phyloP scores from a whole-genome alignment of 2,797 vertebrate genomes.

The Thaleichthys pacificus region DNA sequence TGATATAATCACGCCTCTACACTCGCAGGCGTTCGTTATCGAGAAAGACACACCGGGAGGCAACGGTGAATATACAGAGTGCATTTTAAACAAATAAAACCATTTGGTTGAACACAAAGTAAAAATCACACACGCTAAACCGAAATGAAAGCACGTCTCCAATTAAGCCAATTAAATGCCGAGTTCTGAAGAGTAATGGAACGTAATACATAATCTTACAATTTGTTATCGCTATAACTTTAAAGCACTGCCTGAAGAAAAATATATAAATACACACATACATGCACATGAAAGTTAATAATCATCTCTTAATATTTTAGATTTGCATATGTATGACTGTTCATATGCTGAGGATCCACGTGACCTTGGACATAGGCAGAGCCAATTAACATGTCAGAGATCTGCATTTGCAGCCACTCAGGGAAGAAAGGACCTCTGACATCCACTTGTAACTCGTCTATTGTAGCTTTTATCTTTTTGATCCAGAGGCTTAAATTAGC shows the following conservation, averaged over 20 bases:
- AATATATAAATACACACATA: neutral
- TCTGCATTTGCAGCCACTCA: neutral
- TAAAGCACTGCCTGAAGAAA: neutral
- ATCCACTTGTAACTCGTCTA: neutral
- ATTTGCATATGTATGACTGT: neutral
- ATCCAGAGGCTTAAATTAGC: too few species aligned
- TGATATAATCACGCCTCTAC: too few species aligned
- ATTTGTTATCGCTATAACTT: too few species aligned
- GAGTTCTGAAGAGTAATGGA: neutral
- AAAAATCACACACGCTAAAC: conserved; percentile 20
- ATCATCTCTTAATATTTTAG: too few species aligned
- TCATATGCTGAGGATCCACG: neutral
- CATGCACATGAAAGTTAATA: neutral
- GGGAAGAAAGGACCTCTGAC: neutral
- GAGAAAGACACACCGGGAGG: too few species aligned
- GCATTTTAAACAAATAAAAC: too few species aligned
- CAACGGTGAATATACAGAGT: too few species aligned
- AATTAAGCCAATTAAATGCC: conserved; percentile 33
- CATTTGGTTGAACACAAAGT: neutral
- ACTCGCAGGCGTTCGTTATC: too few species aligned
- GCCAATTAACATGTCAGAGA: neutral
- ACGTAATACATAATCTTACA: neutral
- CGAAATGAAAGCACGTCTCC: conserved; percentile 27
- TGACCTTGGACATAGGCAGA: too few species aligned
- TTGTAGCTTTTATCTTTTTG: too few species aligned